These are phyloP conservation scores for Drosophila sulfurigaster DNA, from an alignment of 1,140 invertebrate species.

Conservation along the genomic window DNA sequence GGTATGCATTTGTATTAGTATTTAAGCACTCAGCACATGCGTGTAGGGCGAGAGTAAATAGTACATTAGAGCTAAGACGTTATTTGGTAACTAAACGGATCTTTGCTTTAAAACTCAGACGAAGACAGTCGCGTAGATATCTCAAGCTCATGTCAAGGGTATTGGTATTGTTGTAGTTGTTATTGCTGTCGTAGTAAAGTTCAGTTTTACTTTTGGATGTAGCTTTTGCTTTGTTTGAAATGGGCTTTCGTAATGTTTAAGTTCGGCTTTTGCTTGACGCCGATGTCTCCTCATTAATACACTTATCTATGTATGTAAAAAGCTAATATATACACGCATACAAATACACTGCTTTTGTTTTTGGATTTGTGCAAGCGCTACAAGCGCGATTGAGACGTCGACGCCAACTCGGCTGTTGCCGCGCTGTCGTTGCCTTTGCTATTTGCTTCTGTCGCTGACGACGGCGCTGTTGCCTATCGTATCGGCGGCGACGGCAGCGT, in stretches of 20 bases:
- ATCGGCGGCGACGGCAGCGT: constrained; percentile 42
- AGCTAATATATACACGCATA: constrained; percentile 28
- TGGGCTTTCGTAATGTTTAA: constrained; percentile 72
- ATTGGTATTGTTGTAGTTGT: constrained; percentile 12
- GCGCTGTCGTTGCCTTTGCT: not conserved
- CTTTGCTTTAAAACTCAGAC: constrained; percentile 4
- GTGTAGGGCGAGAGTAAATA: constrained; percentile 10
- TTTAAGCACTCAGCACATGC: not conserved
- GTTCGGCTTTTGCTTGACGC: constrained; percentile 55
- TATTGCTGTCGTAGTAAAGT: constrained; percentile 35
- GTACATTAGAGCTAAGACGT: not conserved
- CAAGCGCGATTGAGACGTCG: constrained; percentile 43
- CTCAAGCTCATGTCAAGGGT: constrained; percentile 47
- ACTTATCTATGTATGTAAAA: constrained; percentile 31
- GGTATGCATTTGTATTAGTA: too few relatives aligned
- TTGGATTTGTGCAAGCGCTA: constrained; percentile 65
- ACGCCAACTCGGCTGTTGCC: constrained; percentile 44
- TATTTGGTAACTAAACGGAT: constrained; percentile 18
- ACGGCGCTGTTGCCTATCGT: constrained; percentile 17
- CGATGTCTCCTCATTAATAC: constrained; percentile 71
- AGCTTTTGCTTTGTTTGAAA: constrained; percentile 63
- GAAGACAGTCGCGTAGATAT: constrained; percentile 7
- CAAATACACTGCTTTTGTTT: constrained; percentile 18
- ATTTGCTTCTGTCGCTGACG: not conserved
- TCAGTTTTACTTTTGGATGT: constrained; percentile 46